These are phyloP conservation scores for Maccullochella peelii DNA, from an alignment of 2,113 vertebrate genomes.

Conservation along the genomic window DNA sequence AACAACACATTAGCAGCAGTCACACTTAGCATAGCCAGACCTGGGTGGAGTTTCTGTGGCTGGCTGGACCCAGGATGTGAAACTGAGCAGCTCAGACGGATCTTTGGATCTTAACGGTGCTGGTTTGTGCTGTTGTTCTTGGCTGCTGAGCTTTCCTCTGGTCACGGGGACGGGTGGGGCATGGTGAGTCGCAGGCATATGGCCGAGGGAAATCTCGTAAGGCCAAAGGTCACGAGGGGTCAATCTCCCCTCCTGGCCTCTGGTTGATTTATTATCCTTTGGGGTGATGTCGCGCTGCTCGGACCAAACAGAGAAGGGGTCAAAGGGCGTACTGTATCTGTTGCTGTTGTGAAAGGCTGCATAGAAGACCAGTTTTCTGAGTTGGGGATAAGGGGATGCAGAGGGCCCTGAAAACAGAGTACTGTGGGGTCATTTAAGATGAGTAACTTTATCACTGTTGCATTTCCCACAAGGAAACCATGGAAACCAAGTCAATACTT, in stretches of 20 bases:
- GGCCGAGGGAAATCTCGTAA: conserved; percentile 62
- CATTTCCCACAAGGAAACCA: conserved; percentile 25
- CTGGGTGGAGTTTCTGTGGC: conserved; percentile 45
- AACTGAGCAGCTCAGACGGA: conserved; percentile 58
- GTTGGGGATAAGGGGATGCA: conserved; percentile 18
- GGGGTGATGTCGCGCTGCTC: conserved; percentile 60
- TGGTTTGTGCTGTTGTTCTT: conserved; percentile 57
- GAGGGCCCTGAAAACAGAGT: conserved; percentile 35
- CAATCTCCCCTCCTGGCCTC: conserved; percentile 71
- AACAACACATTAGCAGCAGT: conserved; percentile 58
- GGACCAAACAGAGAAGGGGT: conserved; percentile 60
- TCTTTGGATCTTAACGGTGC: conserved; percentile 54
- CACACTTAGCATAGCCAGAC: conserved; percentile 41
- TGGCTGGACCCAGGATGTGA: conserved; percentile 55
- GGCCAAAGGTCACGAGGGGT: conserved; percentile 71
- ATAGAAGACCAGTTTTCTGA: conserved; percentile 39
- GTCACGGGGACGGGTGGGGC: conserved; percentile 11
- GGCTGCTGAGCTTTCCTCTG: conserved; percentile 46
- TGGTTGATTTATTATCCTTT: conserved; percentile 74
- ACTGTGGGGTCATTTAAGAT: conserved; percentile 9
- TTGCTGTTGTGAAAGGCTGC: conserved; percentile 36
- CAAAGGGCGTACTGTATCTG: conserved; percentile 72
- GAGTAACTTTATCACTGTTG: not conserved
- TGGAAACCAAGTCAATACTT: conserved; percentile 38
- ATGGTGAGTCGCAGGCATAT: conserved; percentile 66